Evolutionary conservation across 2,797 vertebrate genomes (phyloP).

Genomic region (Neopelma chrysocephalum): DNA sequence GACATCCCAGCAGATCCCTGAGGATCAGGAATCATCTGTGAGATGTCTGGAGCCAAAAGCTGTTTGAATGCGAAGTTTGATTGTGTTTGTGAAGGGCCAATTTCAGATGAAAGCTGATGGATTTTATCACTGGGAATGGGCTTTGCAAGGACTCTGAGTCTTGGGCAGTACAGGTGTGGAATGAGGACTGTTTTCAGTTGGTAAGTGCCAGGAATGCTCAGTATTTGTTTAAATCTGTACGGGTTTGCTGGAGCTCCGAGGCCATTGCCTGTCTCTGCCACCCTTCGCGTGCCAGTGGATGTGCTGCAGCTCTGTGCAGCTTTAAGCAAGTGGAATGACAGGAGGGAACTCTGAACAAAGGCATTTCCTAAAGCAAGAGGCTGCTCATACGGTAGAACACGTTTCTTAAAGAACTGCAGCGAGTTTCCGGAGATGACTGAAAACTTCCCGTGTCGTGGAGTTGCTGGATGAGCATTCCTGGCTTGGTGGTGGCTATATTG

Average conservation of each 20-base stretch:
- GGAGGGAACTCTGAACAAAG: neutral
- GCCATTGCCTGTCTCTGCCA: neutral
- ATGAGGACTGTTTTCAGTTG: neutral
- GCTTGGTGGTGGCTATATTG: neutral
- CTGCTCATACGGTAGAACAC: accelerated
- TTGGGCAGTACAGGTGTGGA: neutral
- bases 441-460: neutral
- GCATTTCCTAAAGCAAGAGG: neutral
- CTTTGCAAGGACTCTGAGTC: neutral
- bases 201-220: neutral
- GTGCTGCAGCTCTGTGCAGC: neutral
- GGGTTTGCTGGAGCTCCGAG: neutral
- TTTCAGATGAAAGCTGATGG: neutral
- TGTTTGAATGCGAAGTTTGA: neutral
- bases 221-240: neutral
- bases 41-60: neutral
- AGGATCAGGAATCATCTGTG: neutral
- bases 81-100: neutral
- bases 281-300: neutral
- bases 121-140: neutral
- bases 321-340: accelerated
- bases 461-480: neutral
- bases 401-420: neutral
- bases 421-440: neutral
- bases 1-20: neutral